These are phyloP conservation scores for Trachelus tabidus DNA, from an alignment of 2,888 invertebrate genomes.

Conservation along the genomic window DNA sequence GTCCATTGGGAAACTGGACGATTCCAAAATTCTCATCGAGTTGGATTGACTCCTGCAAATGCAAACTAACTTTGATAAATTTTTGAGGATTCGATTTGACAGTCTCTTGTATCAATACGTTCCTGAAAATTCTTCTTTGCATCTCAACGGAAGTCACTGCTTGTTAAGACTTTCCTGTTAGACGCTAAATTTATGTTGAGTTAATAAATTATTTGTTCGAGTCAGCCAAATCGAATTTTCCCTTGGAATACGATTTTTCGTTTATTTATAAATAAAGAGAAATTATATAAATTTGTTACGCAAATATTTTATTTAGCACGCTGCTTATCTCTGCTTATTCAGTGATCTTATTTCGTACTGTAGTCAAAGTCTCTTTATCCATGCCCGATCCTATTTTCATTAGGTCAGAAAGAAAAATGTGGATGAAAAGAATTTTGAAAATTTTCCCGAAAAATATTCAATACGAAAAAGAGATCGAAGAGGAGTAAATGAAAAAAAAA, in stretches of 20 bases:
- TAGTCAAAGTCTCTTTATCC: neutral
- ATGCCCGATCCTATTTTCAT: too few relatives aligned
- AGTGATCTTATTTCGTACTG: neutral
- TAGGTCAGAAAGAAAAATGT: neutral
- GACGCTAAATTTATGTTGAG: neutral
- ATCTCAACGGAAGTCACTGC: neutral
- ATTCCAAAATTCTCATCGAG: neutral
- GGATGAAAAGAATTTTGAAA: neutral
- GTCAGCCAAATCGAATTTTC: neutral
- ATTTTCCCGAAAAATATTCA: neutral
- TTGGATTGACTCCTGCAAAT: neutral
- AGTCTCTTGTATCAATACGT: neutral
- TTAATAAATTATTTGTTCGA: neutral
- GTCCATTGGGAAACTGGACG: neutral
- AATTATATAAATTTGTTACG: neutral
- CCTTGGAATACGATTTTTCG: neutral
- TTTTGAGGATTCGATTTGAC: neutral
- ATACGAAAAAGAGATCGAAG: neutral
- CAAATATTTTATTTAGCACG: neutral
- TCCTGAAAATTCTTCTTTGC: neutral
- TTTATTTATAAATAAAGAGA: neutral
- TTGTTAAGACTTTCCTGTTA: neutral
- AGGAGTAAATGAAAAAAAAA: neutral
- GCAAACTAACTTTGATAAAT: neutral
- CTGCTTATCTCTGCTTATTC: neutral